Evolutionary conservation across 2,797 vertebrate genomes (phyloP).

Genomic region (Melanogrammus aeglefinus): DNA sequence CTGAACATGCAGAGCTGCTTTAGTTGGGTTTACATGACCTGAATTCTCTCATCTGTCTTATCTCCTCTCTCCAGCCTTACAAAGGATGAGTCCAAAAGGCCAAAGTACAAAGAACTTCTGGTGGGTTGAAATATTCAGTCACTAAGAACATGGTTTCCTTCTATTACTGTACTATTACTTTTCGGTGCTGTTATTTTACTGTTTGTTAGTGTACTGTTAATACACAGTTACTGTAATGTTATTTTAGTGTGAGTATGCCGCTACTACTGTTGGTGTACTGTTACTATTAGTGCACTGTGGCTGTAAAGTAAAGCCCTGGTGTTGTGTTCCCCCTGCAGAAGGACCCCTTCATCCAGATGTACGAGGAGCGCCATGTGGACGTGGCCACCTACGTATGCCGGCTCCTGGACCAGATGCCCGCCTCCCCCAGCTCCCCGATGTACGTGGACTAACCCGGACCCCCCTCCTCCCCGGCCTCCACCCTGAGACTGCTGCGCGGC

Average conservation of each 20-base stretch:
- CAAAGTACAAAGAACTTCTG: slow-evolving; percentile 99
- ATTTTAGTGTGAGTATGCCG: too few relatives aligned
- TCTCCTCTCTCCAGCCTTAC: slow-evolving; percentile 82
- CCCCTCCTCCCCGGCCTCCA: neutral
- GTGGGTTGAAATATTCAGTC: slow-evolving; percentile 71
- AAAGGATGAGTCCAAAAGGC: slow-evolving; percentile 98
- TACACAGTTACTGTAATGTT: too few relatives aligned
- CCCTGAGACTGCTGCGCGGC: neutral
- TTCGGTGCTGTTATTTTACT: neutral
- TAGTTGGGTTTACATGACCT: neutral
- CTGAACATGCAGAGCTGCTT: neutral
- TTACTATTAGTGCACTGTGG: neutral
- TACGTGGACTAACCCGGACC: slow-evolving; percentile 84
- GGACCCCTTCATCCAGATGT: slow-evolving; percentile 97
- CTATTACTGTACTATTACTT: neutral
- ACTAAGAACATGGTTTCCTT: neutral
- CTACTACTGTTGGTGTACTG: too few relatives aligned
- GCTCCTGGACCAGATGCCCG: slow-evolving; percentile 95
- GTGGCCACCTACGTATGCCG: slow-evolving; percentile 92
- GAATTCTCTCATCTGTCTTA: neutral
- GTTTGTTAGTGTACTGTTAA: neutral
- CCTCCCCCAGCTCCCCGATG: slow-evolving; percentile 94
- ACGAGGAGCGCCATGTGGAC: slow-evolving; percentile 91
- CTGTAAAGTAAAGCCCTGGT: neutral
- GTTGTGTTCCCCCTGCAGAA: slow-evolving; percentile 71